Percentiles rank a stretch among this genome's conserved stretches.
phyloP scores from a whole-genome alignment of 37 sponge, comb jelly and placozoan genomes.

The Dysidea cf. avara region DNA sequence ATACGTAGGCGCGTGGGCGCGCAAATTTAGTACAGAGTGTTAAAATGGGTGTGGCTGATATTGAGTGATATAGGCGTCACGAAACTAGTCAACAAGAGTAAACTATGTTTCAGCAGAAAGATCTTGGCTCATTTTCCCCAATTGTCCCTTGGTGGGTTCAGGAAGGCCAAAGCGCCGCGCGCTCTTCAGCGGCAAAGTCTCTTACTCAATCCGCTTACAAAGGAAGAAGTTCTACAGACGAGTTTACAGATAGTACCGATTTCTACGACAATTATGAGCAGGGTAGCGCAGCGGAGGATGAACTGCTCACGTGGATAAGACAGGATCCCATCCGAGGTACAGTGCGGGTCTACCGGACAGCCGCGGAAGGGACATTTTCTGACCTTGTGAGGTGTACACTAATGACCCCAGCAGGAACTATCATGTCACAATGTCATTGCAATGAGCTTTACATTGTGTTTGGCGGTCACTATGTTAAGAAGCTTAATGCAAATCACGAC shows the following conservation, averaged over 20 bases:
- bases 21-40: no score
- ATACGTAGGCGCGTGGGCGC: no score
- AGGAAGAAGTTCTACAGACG: not conserved
- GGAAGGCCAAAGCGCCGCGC: no score
- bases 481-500: slow-evolving; percentile 47
- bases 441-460: slow-evolving; percentile 71
- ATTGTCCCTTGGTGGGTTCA: no score
- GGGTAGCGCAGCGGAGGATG: slow-evolving; percentile 29
- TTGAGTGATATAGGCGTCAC: no score
- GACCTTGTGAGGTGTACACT: slow-evolving; percentile 62
- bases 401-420: slow-evolving; percentile 49
- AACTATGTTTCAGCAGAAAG: no score
- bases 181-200: no score
- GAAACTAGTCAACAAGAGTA: no score
- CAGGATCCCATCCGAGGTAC: slow-evolving; percentile 36
- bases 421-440: slow-evolving; percentile 59
- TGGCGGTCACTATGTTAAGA: slow-evolving; percentile 34
- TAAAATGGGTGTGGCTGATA: no score
- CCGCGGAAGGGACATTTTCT: slow-evolving; percentile 68
- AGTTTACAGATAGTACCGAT: not conserved
- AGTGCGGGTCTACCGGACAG: slow-evolving; percentile 71
- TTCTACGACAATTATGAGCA: slow-evolving; percentile 70
- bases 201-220: not conserved
- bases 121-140: no score
- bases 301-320: slow-evolving; percentile 50